Evolutionary conservation across 2,888 invertebrate species (phyloP).

Genomic region (Agriopis aurantiaria): DNA sequence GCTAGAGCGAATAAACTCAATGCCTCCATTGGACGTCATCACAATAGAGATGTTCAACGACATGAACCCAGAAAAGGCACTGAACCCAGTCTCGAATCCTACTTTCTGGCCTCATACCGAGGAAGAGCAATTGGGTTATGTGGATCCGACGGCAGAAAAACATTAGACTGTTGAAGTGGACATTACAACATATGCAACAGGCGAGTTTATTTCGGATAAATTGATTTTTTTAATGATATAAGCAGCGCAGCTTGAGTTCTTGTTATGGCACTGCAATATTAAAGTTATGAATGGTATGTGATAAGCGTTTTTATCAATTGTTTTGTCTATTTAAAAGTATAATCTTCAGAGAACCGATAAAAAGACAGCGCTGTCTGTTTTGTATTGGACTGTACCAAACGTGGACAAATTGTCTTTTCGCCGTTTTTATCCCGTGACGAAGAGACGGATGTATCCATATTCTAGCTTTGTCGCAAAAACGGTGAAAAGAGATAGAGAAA

Average conservation of each 20-base stretch:
- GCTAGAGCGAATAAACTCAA: conserved; percentile 60
- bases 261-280: neutral
- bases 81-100: conserved; percentile 69
- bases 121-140: conserved; percentile 72
- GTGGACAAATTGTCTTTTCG: too few relatives aligned
- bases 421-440: too few relatives aligned
- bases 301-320: conserved; percentile 2
- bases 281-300: conserved; percentile 15
- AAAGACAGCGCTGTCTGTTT: neutral
- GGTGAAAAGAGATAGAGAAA: too few relatives aligned
- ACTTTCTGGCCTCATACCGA: conserved; percentile 75
- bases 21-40: conserved; percentile 72
- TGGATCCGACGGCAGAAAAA: conserved; percentile 45
- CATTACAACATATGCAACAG: neutral
- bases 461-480: too few relatives aligned
- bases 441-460: too few relatives aligned
- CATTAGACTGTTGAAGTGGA: conserved; percentile 12
- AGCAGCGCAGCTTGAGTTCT: neutral
- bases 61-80: conserved; percentile 59
- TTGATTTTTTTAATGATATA: neutral
- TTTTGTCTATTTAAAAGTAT: neutral
- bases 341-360: too few relatives aligned
- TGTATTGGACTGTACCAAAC: too few relatives aligned
- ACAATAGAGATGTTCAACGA: conserved; percentile 73
- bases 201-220: neutral